phyloP scores from a whole-genome alignment of 2,888 invertebrate genomes.

The Melanophora roralis region DNA sequence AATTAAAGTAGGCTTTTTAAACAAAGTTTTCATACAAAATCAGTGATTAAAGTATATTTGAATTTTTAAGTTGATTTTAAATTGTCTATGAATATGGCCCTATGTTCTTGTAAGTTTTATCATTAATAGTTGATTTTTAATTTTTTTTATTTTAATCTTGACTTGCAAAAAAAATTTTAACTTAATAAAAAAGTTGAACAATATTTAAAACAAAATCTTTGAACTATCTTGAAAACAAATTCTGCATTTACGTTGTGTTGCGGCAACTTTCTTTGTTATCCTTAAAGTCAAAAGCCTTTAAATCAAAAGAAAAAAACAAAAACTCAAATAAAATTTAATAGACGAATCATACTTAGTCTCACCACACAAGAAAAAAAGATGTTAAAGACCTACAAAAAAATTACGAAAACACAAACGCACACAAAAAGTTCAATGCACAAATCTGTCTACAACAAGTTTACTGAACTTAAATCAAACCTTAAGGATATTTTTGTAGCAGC shows the following conservation, averaged over 20 bases:
- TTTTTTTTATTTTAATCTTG: no score
- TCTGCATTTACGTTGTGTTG: constrained; percentile 2
- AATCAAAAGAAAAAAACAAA: constrained; percentile 10
- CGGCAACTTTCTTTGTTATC: not conserved
- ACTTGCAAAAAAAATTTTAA: no score
- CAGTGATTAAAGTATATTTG: no score
- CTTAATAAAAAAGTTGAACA: no score
- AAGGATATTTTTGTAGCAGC: not conserved
- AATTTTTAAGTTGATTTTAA: no score
- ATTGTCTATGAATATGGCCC: no score
- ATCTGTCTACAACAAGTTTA: constrained; percentile 37
- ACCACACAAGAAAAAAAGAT: not conserved
- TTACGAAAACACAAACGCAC: constrained; percentile 1
- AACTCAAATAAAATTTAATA: constrained; percentile 34
- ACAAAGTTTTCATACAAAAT: no score
- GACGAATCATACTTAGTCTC: constrained; percentile 17
- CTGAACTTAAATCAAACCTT: constrained; percentile 19
- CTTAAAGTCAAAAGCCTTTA: constrained; percentile 23
- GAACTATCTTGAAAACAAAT: not conserved
- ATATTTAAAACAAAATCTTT: no score
- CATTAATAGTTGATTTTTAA: no score
- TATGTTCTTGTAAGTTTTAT: no score
- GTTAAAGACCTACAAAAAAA: not conserved
- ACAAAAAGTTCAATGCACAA: constrained; percentile 53
- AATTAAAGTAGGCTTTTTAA: no score